phyloP scores from a whole-genome alignment of 2,113 vertebrate species.

The Mustela lutreola region DNA sequence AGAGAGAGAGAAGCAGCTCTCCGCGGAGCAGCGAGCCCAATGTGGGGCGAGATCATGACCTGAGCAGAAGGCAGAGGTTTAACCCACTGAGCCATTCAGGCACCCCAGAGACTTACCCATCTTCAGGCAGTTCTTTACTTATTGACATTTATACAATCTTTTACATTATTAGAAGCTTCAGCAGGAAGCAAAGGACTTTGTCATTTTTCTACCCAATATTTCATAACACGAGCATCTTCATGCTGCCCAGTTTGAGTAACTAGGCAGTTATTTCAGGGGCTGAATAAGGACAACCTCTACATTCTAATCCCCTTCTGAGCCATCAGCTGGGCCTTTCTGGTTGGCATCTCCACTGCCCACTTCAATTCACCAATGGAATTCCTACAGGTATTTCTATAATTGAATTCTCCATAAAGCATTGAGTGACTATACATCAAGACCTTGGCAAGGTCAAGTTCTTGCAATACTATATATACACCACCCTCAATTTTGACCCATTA shows the following conservation, averaged over 20 bases:
- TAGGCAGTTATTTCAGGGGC: not conserved
- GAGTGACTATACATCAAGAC: not conserved
- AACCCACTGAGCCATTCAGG: too few species aligned
- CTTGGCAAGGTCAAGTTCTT: not conserved
- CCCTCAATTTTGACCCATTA: not conserved
- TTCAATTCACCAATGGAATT: not conserved
- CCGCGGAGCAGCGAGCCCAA: too few species aligned
- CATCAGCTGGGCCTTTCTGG: not conserved
- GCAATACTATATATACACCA: not conserved
- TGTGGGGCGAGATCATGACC: too few species aligned
- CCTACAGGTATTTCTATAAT: not conserved
- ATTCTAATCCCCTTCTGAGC: not conserved
- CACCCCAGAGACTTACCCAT: not conserved
- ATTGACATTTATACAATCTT: not conserved
- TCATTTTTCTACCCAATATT: not conserved
- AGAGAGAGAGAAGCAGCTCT: too few species aligned
- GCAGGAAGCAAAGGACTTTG: not conserved
- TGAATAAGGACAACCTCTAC: not conserved
- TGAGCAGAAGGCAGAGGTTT: too few species aligned
- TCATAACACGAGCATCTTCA: not conserved
- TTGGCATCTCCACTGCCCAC: not conserved
- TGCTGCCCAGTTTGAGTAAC: not conserved
- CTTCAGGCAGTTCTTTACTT: not conserved
- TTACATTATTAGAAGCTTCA: not conserved
- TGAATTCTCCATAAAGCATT: not conserved